Conservation (phyloP, 2,888 invertebrate genomes). For the Apodemia mormo region DNA sequence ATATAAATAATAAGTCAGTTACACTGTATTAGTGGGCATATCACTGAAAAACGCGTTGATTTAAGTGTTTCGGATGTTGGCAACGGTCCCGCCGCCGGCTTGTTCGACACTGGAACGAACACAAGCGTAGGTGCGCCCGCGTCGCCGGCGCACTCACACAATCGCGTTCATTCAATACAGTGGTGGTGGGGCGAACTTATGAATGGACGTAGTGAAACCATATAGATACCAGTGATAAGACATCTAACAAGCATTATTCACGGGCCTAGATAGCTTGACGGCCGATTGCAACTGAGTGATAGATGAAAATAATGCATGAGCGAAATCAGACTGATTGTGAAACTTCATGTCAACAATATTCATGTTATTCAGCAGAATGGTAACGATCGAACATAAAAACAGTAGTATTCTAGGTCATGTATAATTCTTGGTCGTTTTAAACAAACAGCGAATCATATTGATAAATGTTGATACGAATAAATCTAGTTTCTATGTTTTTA, state of each 20-base stretch:
- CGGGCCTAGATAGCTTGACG: constrained; percentile 41
- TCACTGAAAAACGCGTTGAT: constrained; percentile 53
- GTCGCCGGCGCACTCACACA: constrained; percentile 63
- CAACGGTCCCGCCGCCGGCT: constrained; percentile 55
- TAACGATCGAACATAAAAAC: not conserved
- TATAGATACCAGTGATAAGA: constrained; percentile 75
- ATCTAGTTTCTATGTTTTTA: too few relatives aligned
- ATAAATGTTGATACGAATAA: too few relatives aligned
- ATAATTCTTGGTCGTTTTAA: not conserved
- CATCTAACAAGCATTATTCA: constrained; percentile 62
- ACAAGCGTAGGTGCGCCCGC: constrained; percentile 61
- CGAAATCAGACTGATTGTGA: constrained; percentile 38
- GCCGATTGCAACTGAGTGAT: constrained; percentile 31
- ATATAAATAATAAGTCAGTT: constrained; percentile 53
- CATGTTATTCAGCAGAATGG: constrained; percentile 11
- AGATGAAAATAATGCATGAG: constrained; percentile 19
- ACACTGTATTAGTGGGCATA: constrained; percentile 68
- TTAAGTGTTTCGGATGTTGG: constrained; percentile 48
- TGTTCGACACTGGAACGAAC: constrained; percentile 55
- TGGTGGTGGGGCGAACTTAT: constrained; percentile 68
- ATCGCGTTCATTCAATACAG: constrained; percentile 61
- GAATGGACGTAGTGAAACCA: constrained; percentile 79
- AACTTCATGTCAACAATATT: constrained; percentile 32
- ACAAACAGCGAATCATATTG: not conserved
- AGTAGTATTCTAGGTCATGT: constrained; percentile 8